Conservation (phyloP, 2,888 invertebrate genomes). For the Prenolepis imparis region DNA sequence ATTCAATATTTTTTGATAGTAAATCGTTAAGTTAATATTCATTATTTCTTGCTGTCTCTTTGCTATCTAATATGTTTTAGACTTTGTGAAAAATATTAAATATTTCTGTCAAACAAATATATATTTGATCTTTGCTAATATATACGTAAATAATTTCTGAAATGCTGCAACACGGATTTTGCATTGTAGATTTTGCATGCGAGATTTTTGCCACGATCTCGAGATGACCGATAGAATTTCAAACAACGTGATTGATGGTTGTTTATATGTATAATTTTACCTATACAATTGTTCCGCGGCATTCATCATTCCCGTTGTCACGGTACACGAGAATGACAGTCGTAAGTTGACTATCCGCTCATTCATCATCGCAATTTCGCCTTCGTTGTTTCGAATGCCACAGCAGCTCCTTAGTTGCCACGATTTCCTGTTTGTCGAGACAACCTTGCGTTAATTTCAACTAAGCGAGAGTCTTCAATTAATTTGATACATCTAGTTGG, state of each 20-base stretch:
- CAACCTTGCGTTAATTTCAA: constrained; percentile 9
- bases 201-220: not conserved
- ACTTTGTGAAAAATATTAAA: not conserved
- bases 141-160: not conserved
- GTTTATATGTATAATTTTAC: constrained; percentile 11
- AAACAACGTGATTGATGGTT: constrained; percentile 11
- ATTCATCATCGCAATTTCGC: constrained; percentile 36
- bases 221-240: not conserved
- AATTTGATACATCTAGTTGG: not conserved
- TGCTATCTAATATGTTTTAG: not conserved
- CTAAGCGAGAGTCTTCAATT: constrained; percentile 10
- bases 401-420: constrained; percentile 13
- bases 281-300: not conserved
- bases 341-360: constrained; percentile 24
- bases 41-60: not conserved
- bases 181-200: not conserved
- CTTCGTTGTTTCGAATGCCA: constrained; percentile 42
- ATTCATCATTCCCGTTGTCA: constrained; percentile 24
- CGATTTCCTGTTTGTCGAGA: constrained; percentile 8
- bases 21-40: constrained; percentile 1
- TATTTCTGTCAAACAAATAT: not conserved
- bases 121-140: not conserved
- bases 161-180: not conserved
- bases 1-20: not conserved
- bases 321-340: constrained; percentile 16